Base-by-base conservation (phyloP, 2,113 vertebrate genomes). In the Syrrhaptes paradoxus region DNA sequence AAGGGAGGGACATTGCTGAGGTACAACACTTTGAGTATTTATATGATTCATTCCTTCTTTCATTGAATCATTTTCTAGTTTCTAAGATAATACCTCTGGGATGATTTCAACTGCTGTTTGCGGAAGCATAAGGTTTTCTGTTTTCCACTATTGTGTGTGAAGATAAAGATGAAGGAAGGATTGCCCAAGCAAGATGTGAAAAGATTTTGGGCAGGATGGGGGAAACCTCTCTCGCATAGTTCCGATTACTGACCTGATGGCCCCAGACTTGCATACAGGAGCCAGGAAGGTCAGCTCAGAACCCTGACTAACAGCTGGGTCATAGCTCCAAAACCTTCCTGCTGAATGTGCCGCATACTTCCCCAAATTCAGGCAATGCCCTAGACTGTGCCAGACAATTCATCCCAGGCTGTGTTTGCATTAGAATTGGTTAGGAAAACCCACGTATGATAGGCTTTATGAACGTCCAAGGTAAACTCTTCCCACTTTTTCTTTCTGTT, bases 1-100 rank as follows among this genome's bases (percentile, higher is more conserved):
- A 94, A 97, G 95, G 95, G 96, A 95, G 97, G 95, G 93, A 96
- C 96, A 65, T 94, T 95, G 93, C 95, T 97, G 95, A 94, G 95
- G 66, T 89, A 78, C 86, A 95, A 32, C 93, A 71, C 92, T 94
- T 76, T 7, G 88, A 79, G 82, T 89, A 93, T 87, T 95, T 95
- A 93, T 10, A 20, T 96, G 94, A 96, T 96, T 97, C 96, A 97
- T 62, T 63, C 96, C 86, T 83, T 54, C 88, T 96, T 87, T 89
- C 88, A 94, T 85, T 94, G 94, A 95, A 95, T 95, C 94, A 96
- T 95, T 93, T 92, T 90, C 93, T 85, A 57, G 13, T 93, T 94
- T 92, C 78, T 89, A 87, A 95, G 95, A 92, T 94, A 92, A 95
- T 90, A 90, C 51, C 73, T 95, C 97, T 89, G 58, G 94, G 95